Conservation (phyloP, 2,113 vertebrate species). For the Chiloscyllium plagiosum region DNA sequence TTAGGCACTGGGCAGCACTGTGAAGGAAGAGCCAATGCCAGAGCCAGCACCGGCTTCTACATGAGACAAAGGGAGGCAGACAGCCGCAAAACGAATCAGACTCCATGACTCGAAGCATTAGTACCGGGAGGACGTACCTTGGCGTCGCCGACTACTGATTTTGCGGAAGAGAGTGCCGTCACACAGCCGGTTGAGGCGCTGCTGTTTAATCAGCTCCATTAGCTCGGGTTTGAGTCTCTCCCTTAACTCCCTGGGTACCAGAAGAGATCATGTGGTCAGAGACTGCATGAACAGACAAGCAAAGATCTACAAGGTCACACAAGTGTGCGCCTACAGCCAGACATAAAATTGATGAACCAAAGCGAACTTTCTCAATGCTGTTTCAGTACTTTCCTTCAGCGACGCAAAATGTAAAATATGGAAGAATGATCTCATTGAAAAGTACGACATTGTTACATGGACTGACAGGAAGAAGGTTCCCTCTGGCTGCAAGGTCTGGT, state of each 20-base stretch:
- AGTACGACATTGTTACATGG: too few relatives aligned
- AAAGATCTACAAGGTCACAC: neutral
- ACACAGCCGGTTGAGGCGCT: slow-evolving; percentile 84
- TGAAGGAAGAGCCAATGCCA: neutral
- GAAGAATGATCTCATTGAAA: too few relatives aligned
- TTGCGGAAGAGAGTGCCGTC: slow-evolving; percentile 89
- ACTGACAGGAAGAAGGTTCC: too few relatives aligned
- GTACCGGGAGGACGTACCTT: slow-evolving; percentile 58
- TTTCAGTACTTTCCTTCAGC: neutral
- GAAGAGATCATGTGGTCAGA: neutral
- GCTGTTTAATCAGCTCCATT: slow-evolving; percentile 80
- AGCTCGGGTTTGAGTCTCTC: slow-evolving; percentile 89
- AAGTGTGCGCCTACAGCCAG: too few relatives aligned
- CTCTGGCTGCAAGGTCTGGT: too few relatives aligned
- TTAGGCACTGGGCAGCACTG: neutral
- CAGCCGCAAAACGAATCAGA: neutral
- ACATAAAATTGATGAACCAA: neutral
- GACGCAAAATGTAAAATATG: neutral
- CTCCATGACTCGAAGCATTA: too few relatives aligned
- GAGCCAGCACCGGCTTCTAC: neutral
- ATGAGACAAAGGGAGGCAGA: neutral
- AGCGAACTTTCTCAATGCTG: neutral
- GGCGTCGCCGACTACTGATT: slow-evolving; percentile 86
- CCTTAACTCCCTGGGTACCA: slow-evolving; percentile 70
- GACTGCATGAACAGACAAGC: neutral